These are phyloP conservation scores for Dunckerocampus dactyliophorus DNA, from an alignment of 2,113 vertebrate genomes.

Conservation along the genomic window DNA sequence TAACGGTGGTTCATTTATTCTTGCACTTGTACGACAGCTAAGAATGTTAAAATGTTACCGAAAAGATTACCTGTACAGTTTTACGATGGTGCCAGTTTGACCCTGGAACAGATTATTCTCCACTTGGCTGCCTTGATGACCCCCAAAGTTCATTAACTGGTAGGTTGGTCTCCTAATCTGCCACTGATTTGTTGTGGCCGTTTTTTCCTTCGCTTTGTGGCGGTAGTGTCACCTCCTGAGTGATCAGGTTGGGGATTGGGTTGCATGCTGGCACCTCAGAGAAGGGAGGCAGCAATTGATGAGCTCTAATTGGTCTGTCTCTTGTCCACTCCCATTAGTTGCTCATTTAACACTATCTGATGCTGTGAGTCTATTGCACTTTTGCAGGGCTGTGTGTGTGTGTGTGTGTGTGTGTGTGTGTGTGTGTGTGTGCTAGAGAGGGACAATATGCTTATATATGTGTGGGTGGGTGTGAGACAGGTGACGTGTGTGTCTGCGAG, in stretches of 20 bases:
- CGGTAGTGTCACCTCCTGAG: constrained; percentile 59
- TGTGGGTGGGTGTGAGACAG: constrained; percentile 26
- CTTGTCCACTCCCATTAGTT: constrained; percentile 69
- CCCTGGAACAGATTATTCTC: too few relatives aligned
- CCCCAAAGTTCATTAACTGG: neutral
- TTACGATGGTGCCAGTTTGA: too few relatives aligned
- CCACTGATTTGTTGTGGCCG: constrained; percentile 47
- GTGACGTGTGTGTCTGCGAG: constrained; percentile 25
- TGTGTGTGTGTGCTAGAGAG: neutral
- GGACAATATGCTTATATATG: constrained; percentile 7
- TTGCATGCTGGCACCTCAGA: constrained; percentile 55
- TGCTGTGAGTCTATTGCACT: constrained; percentile 60
- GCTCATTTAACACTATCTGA: constrained; percentile 73
- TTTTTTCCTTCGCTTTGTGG: constrained; percentile 19
- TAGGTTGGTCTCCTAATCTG: constrained; percentile 16
- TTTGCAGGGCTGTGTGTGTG: constrained; percentile 26
- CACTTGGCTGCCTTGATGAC: constrained; percentile 4
- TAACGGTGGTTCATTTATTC: too few relatives aligned
- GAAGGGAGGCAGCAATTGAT: constrained; percentile 61
- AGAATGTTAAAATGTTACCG: too few relatives aligned
- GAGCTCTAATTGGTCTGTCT: constrained; percentile 72
- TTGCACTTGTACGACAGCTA: too few relatives aligned
- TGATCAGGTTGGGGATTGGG: constrained; percentile 69
- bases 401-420: constrained; percentile 16
- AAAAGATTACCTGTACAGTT: too few relatives aligned